Conservation (phyloP, 1,140 invertebrate genomes). For the Caenorhabditis brenneri region DNA sequence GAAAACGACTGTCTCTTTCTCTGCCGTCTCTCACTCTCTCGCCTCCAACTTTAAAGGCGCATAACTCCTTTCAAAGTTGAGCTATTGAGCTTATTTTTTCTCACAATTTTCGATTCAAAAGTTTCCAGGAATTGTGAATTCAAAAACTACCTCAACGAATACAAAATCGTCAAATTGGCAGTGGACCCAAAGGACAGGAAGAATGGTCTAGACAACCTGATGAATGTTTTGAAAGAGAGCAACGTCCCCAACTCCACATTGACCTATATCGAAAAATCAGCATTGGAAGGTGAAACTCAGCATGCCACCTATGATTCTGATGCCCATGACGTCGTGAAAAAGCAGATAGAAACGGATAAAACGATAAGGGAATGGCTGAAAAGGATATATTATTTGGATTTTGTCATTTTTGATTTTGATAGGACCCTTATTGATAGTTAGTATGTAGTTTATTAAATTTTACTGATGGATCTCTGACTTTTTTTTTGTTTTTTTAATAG, state of each 20-base stretch:
- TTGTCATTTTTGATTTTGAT: conserved; percentile 30
- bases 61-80: no score
- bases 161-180: background rate
- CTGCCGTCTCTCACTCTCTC: no score
- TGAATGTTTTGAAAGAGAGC: conserved; percentile 2
- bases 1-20: no score
- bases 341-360: background rate
- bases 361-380: conserved; percentile 1
- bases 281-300: background rate
- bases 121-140: conserved; percentile 26
- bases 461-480: no score
- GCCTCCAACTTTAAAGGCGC: no score
- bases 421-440: background rate
- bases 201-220: background rate
- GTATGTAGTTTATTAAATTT: background rate
- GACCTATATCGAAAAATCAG: background rate
- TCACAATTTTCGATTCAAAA: background rate
- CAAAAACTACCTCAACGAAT: background rate
- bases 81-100: no score
- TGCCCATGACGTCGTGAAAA: conserved; percentile 18
- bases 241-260: background rate
- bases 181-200: conserved; percentile 1
- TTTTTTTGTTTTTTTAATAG: background rate
- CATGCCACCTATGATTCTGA: conserved; percentile 31
- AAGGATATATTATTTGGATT: conserved; percentile 25